Evolutionary conservation across 35 echinoderm and acorn worm species (phyloP).

Genomic region (Lytechinus pictus): DNA sequence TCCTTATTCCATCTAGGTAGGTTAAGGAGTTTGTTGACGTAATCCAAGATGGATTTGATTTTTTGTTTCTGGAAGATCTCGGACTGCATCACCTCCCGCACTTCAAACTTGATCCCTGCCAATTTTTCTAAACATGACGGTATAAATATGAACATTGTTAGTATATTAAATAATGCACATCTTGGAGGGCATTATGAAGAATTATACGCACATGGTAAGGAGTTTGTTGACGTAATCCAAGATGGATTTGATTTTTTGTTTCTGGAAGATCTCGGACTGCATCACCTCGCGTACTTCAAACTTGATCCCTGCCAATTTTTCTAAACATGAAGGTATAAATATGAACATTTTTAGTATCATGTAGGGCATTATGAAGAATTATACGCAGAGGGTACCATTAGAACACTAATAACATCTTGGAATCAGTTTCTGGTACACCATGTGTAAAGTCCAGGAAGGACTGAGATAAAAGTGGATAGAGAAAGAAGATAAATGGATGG

Average conservation of each 20-base stretch:
- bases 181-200: too few species aligned
- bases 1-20: constrained; percentile 82
- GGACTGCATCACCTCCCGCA: constrained; percentile 92
- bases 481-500: too few species aligned
- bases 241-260: constrained; percentile 88
- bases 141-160: background rate
- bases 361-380: too few species aligned
- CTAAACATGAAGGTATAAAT: constrained; percentile 40
- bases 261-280: constrained; percentile 92
- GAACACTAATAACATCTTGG: too few species aligned
- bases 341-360: too few species aligned
- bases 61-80: constrained; percentile 95
- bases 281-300: constrained; percentile 92
- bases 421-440: too few species aligned
- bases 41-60: constrained; percentile 83
- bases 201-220: too few species aligned
- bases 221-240: constrained; percentile 86
- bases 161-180: too few species aligned
- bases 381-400: too few species aligned
- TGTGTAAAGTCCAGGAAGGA: too few species aligned
- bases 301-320: constrained; percentile 89
- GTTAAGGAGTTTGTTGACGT: constrained; percentile 82
- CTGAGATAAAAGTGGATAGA: too few species aligned
- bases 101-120: constrained; percentile 84
- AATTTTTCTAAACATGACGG: constrained; percentile 80